Evolutionary conservation across 2,797 vertebrate genomes (phyloP), one percentile per base, ranked within the genome.

Genomic region (Eulemur albifrons): DNA sequence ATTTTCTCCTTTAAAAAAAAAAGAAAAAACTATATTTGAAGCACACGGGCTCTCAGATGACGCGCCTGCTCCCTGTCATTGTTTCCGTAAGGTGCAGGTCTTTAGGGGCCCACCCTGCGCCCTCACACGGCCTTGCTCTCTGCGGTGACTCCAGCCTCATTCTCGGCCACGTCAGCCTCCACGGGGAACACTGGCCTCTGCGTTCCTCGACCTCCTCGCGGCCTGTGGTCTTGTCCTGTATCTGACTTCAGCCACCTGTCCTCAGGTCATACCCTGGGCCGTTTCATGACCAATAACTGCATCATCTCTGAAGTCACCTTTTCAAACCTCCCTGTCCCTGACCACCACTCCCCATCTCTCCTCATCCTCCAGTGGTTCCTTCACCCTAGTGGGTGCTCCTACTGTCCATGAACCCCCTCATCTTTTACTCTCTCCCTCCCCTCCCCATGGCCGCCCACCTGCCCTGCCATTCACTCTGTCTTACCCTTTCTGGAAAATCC

Each of bases 401-500:
- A 15, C 57, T 20, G 2, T 30, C 57, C 59, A 17, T 13, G 27
- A 69, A 54, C 13, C 45, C 40, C 43, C 50, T 17, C n/a, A 43
- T 75, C 73, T 69, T 79, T 38, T 43, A 32, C 77, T 30, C 35
- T 13, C 30, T 70, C 43, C n/a, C 43, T 67, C 15, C 30, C 59
- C 32, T 9, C 11, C 20, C 25, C 43, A 61, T n/a, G 52, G 23
- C 32, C 45, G 9, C 0, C 72, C 43, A 17, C 61, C 4, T 20
- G 12, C 38, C 57, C 77, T 75, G 77, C 73, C 80, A 77, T 73
- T 88, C 35, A 59, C 35, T 57, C 73, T 43, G 4, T 54, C 54
- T 52, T 83, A 48, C 7, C 12, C 21, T 91, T 63, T 87, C 57
- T 76, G 84, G 77, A 91, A 91, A 76, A 94, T 72, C 52, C 23